A percentile compares a stretch with the other conserved stretches of the same genome.
Evolutionary conservation across 2,113 vertebrate species (phyloP).

Genomic region (Plecotus auritus): DNA sequence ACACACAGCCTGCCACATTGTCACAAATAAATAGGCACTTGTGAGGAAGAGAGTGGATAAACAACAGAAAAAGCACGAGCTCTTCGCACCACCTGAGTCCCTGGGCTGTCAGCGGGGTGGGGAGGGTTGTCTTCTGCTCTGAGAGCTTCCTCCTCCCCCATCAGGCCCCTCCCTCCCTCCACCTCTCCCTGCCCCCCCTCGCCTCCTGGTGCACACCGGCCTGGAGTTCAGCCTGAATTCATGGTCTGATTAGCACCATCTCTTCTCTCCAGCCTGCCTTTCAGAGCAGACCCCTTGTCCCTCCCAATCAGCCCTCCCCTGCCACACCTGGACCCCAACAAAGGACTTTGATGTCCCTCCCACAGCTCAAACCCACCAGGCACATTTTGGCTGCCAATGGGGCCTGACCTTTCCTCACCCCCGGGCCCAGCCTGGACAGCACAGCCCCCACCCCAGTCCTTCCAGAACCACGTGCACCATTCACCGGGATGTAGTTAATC

Average conservation of each 20-base stretch:
- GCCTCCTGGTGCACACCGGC: not conserved
- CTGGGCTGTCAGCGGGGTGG: not conserved
- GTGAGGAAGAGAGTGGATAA: not conserved
- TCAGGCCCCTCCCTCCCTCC: rapidly evolving
- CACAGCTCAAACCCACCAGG: not conserved
- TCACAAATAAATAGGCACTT: not conserved
- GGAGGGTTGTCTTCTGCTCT: not conserved
- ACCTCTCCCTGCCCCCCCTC: not conserved
- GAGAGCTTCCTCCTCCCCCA: not conserved
- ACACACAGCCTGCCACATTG: not conserved
- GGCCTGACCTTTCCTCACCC: not conserved
- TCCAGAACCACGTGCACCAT: rapidly evolving
- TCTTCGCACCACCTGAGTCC: not conserved
- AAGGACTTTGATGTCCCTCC: constrained; percentile 25
- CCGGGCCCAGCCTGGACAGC: not conserved
- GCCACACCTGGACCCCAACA: constrained; percentile 8
- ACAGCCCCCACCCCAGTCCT: not conserved
- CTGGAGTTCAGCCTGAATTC: not conserved
- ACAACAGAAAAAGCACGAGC: rapidly evolving
- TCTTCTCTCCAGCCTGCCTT: not conserved
- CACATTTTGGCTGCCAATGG: not conserved
- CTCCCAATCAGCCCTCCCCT: not conserved
- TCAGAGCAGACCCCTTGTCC: not conserved
- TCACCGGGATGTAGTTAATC: not conserved
- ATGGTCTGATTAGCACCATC: not conserved